Percentiles rank a stretch among this genome's conserved stretches.
These are phyloP conservation scores for Bergia puertoricense DNA, from an alignment of 92 coral and sea anemone species.

Conservation along the genomic window DNA sequence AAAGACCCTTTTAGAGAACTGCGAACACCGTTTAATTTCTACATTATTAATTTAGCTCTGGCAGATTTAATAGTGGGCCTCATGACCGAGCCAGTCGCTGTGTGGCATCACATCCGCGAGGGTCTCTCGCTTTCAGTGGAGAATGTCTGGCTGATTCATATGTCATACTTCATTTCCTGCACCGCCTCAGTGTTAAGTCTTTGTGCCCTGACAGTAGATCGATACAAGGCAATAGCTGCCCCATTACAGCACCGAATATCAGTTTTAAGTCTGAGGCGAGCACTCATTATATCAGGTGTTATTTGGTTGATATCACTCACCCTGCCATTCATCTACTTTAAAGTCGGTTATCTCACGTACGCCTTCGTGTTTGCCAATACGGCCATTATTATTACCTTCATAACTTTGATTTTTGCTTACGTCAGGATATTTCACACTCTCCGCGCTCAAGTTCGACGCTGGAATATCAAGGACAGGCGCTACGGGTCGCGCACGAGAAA, in stretches of 20 bases:
- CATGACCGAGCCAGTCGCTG: constrained; percentile 79
- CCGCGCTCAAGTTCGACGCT: constrained; percentile 46
- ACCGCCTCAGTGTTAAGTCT: constrained; percentile 83
- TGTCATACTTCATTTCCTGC: constrained; percentile 80
- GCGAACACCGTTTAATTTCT: constrained; percentile 81
- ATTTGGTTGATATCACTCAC: constrained; percentile 69
- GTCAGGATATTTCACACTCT: constrained; percentile 55
- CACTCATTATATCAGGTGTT: constrained; percentile 37
- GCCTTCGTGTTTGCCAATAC: constrained; percentile 89
- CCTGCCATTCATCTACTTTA: constrained; percentile 70
- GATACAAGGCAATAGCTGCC: constrained; percentile 62
- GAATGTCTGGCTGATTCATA: constrained; percentile 53
- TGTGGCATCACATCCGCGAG: constrained; percentile 74
- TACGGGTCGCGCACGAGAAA: constrained; percentile 20
- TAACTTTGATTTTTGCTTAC: constrained; percentile 65
- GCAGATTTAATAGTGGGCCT: constrained; percentile 88
- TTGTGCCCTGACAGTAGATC: constrained; percentile 79
- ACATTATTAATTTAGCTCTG: constrained; percentile 79
- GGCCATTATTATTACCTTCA: constrained; percentile 59
- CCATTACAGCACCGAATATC: constrained; percentile 71
- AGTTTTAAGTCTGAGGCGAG: constrained; percentile 41
- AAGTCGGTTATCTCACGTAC: constrained; percentile 69
- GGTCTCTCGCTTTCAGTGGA: constrained; percentile 56
- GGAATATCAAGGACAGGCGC: constrained; percentile 37
- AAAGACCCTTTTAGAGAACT: constrained; percentile 79